Evolutionary conservation across 2,113 vertebrate species (phyloP).

Genomic region (Misgurnus mizolepis): DNA sequence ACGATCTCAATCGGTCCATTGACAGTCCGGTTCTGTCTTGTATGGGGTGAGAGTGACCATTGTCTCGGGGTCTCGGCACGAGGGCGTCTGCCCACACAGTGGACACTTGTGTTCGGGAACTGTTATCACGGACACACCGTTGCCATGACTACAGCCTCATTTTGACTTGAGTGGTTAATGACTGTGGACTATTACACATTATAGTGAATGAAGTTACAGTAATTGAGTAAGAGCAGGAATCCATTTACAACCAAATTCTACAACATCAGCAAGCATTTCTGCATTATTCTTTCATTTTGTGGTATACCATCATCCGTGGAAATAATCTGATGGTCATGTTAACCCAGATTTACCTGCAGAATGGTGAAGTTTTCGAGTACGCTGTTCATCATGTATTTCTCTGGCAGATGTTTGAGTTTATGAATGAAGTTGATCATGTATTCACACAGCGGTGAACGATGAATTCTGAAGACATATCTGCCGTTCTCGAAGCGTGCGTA

Average conservation of each 20-base stretch:
- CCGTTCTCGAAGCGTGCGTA: constrained; percentile 89
- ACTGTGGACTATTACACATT: background rate
- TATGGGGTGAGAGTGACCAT: constrained; percentile 50
- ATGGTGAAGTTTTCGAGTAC: constrained; percentile 97
- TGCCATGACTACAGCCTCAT: constrained; percentile 59
- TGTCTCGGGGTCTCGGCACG: constrained; percentile 63
- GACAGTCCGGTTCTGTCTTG: constrained; percentile 46
- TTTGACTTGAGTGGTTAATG: constrained; percentile 18
- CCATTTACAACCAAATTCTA: background rate
- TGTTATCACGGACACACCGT: constrained; percentile 60
- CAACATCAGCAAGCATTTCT: too few species aligned
- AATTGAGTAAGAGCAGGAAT: constrained; percentile 37
- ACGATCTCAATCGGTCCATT: constrained; percentile 67
- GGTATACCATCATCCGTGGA: too few species aligned
- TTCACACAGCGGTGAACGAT: constrained; percentile 92
- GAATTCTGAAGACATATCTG: constrained; percentile 89
- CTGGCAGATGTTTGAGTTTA: constrained; percentile 93
- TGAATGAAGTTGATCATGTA: constrained; percentile 98
- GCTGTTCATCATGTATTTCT: constrained; percentile 99
- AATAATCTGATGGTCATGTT: too few species aligned
- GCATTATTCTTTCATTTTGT: too few species aligned
- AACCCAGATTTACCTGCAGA: constrained; percentile 77
- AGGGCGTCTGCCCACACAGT: constrained; percentile 62
- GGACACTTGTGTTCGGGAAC: constrained; percentile 63
- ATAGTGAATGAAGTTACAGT: background rate